Evolutionary conservation across 2,797 vertebrate genomes (phyloP), one percentile per base, ranked within the genome.

Genomic region (Peromyscus attwateri): DNA sequence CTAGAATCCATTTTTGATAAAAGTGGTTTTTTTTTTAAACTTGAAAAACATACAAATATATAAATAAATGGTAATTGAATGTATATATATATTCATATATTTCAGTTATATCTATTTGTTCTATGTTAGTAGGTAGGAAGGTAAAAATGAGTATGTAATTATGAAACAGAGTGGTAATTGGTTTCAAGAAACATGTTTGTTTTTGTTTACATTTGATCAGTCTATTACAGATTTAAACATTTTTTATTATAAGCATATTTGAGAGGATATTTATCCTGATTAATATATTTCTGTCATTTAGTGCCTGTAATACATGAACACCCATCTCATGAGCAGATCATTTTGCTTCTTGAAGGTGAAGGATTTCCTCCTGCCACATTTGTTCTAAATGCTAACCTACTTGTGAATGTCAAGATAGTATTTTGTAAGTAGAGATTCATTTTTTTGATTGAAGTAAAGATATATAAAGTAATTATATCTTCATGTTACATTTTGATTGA

Each of bases 361-460:
- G 99, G 98, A 71, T 98, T 98, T 19, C 98, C 98, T 92, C 99
- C 99, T 77, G 97, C 99, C 98, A 99, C 99, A 0, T 99, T 99
- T 94, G 98, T 99, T 31, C 98, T 99, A 91, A 99, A 99, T 94
- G 98, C 99, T 96, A 99, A 99, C 98, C 98, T 99, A 64, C 98
- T 99, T 43, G 98, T 99, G 97, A 99, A 99, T 94, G 98, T 99
- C 97, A 99, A 99, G 96, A 98, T 99, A 91, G 97, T 99, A n/a
- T 98, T 98, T 95, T 99, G 99, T 99, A 99, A 99, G 99, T 99
- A 97, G 64, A 43, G 66, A n/a, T 49, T 23, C 16, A 37, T 49
- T 0, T 92, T 95, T 97, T 79, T 96, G 55, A 49, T 92, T 94
- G 8, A 21, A 91, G 88, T 95, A 43, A 89, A 34, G 16, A 80